phyloP scores from a whole-genome alignment of 1,140 invertebrate species.

The Trachymyrmex septentrionalis region DNA sequence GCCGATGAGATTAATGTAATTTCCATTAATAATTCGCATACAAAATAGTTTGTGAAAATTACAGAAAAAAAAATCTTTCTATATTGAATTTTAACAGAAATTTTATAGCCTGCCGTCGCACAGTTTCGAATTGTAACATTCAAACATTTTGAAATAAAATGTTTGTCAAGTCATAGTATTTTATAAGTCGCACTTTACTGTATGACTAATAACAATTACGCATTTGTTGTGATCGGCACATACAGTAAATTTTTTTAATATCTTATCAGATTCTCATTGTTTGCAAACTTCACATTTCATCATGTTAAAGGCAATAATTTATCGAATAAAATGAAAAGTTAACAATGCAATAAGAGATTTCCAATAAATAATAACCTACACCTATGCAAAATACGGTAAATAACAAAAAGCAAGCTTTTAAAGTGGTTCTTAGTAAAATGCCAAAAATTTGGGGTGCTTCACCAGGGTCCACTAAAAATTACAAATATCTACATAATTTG shows the following conservation, averaged over 20 bases:
- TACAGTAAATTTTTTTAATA: neutral
- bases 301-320: neutral
- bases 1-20: neutral
- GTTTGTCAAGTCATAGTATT: neutral
- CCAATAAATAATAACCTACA: conserved; percentile 11
- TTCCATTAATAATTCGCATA: neutral
- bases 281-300: neutral
- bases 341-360: neutral
- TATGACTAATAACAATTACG: neutral
- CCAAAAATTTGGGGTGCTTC: too few relatives aligned
- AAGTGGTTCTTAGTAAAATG: too few relatives aligned
- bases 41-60: neutral
- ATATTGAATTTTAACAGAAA: neutral
- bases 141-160: neutral
- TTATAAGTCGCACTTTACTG: too few relatives aligned
- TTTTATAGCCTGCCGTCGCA: neutral
- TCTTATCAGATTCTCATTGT: conserved; percentile 6
- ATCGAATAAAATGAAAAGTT: neutral
- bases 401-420: neutral
- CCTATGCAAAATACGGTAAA: neutral
- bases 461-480: too few relatives aligned
- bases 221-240: neutral
- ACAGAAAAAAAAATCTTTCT: neutral
- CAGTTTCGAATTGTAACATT: neutral
- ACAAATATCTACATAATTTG: too few relatives aligned